Percentiles rank a stretch among this genome's conserved stretches.
These are phyloP conservation scores for Pissodes strobi DNA, from an alignment of 1,140 invertebrate species.

Conservation along the genomic window DNA sequence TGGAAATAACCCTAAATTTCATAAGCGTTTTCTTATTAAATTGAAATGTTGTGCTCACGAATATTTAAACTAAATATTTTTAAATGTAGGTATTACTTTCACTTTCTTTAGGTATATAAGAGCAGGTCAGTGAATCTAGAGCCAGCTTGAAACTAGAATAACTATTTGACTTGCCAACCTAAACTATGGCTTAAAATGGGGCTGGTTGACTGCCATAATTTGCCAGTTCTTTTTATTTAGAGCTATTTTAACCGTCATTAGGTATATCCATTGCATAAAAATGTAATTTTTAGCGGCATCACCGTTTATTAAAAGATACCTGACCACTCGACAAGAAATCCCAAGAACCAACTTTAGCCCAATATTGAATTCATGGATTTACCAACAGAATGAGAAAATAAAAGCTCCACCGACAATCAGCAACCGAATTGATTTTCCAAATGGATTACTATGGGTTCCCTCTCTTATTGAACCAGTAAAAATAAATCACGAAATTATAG, in stretches of 20 bases:
- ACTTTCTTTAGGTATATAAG: not conserved
- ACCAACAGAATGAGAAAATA: slow-evolving; percentile 41
- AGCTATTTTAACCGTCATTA: too few relatives aligned
- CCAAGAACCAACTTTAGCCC: not conserved
- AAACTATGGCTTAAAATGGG: too few relatives aligned
- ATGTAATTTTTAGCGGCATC: not conserved
- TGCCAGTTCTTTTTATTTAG: too few relatives aligned
- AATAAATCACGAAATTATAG: slow-evolving; percentile 32
- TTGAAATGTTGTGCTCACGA: slow-evolving; percentile 16
- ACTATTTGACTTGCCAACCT: too few relatives aligned
- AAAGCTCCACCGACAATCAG: slow-evolving; percentile 29
- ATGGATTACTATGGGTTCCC: slow-evolving; percentile 35
- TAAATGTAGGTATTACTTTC: slow-evolving; percentile 11
- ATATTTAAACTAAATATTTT: slow-evolving; percentile 11
- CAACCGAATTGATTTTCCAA: slow-evolving; percentile 42
- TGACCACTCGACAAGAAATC: slow-evolving; percentile 1
- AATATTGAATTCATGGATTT: slow-evolving; percentile 42
- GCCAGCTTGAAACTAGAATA: too few relatives aligned
- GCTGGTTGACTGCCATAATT: too few relatives aligned
- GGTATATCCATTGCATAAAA: too few relatives aligned
- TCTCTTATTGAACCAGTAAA: slow-evolving; percentile 37
- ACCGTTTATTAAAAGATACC: slow-evolving; percentile 7
- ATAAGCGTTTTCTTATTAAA: too few relatives aligned
- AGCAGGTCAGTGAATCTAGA: too few relatives aligned
- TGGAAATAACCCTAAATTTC: not conserved